phyloP scores from a whole-genome alignment of 2,797 vertebrate species.

The Halcyon smyrnensis region DNA sequence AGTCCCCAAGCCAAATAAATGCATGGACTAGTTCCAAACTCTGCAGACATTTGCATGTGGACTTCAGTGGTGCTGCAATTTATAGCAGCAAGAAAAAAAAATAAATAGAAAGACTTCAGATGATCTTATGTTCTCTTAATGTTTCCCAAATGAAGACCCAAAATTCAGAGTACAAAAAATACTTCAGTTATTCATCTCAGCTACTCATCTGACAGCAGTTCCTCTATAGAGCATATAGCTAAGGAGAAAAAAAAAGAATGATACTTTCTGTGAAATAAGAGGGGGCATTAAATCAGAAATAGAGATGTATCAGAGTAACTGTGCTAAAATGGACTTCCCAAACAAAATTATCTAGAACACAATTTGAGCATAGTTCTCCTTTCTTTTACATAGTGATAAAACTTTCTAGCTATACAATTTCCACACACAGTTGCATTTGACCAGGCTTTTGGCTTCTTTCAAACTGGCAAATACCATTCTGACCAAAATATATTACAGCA shows the following conservation, averaged over 20 bases:
- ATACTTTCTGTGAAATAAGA: neutral
- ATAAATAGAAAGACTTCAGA: neutral
- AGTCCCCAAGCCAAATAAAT: neutral
- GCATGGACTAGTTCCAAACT: neutral
- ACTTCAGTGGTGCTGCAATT: slow-evolving; percentile 17
- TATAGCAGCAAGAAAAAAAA: neutral
- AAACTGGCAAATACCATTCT: neutral
- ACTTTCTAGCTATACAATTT: neutral
- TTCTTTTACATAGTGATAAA: neutral
- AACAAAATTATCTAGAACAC: neutral
- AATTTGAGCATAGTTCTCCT: neutral
- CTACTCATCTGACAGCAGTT: neutral
- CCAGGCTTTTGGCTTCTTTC: slow-evolving; percentile 19
- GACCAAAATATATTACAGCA: neutral
- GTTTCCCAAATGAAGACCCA: neutral
- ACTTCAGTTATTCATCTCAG: slow-evolving; percentile 14
- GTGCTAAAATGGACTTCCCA: neutral
- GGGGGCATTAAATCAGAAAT: neutral
- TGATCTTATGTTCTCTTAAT: neutral
- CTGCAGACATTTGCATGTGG: neutral
- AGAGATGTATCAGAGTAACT: neutral
- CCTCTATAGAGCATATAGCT: neutral
- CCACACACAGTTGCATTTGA: neutral
- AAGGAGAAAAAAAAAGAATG: neutral
- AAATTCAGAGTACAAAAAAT: slow-evolving; percentile 41